Evolutionary conservation across 2,888 invertebrate species (phyloP).

Genomic region (Griposia aprilina): DNA sequence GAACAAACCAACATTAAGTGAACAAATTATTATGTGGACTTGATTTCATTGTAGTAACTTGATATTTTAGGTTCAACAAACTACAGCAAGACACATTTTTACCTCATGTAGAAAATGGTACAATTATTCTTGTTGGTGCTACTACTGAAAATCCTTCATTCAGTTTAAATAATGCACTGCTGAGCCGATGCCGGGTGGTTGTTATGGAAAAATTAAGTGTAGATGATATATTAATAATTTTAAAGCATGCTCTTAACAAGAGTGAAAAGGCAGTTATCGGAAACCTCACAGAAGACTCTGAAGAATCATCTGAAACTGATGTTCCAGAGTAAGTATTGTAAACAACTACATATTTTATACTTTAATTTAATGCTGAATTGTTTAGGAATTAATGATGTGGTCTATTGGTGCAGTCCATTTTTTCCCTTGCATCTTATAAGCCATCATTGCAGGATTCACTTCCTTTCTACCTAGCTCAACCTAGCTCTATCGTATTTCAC

Average conservation of each 20-base stretch:
- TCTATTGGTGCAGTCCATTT: too few relatives aligned
- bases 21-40: neutral
- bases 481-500: neutral
- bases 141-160: conserved; percentile 98
- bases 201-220: conserved; percentile 93
- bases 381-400: too few relatives aligned
- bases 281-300: conserved; percentile 69
- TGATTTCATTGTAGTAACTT: conserved; percentile 2
- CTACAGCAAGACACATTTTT: conserved; percentile 95
- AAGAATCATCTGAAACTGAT: conserved; percentile 59
- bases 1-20: neutral
- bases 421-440: neutral
- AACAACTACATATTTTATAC: neutral
- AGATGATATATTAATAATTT: conserved; percentile 91
- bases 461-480: neutral
- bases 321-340: conserved; percentile 71
- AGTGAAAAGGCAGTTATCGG: conserved; percentile 76
- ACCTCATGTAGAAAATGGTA: conserved; percentile 95
- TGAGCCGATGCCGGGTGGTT: conserved; percentile 95
- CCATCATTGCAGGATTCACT: neutral
- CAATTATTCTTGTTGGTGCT: conserved; percentile 94
- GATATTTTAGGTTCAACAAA: conserved; percentile 93
- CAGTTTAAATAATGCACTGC: conserved; percentile 94
- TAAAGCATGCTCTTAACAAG: conserved; percentile 90
- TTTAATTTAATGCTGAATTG: neutral